Percentiles rank a stretch among this genome's conserved stretches.
Conservation (phyloP, 2,888 invertebrate genomes). For the Apamea epomidion region DNA sequence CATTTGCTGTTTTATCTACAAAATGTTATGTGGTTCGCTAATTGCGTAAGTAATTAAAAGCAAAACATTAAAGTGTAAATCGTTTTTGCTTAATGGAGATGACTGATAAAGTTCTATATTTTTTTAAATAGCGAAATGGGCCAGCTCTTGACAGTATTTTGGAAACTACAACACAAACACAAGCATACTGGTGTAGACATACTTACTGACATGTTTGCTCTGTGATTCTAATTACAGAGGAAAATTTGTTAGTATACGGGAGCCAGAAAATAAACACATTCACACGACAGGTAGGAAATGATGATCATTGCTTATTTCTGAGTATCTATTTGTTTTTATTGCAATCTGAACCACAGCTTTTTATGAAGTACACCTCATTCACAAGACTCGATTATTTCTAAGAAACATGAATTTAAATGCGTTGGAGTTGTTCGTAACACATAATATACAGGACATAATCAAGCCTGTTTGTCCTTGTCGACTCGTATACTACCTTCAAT, state of each 20-base stretch:
- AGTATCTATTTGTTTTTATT: not conserved
- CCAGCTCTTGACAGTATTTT: not conserved
- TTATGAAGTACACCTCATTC: not conserved
- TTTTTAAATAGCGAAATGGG: not conserved
- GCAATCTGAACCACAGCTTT: not conserved
- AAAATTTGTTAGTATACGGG: not conserved
- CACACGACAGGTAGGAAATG: not conserved
- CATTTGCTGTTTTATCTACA: not conserved
- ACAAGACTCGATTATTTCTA: slow-evolving; percentile 16
- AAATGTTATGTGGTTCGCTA: no score
- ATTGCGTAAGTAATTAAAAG: slow-evolving; percentile 1
- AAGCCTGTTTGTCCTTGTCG: slow-evolving; percentile 57
- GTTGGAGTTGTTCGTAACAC: slow-evolving; percentile 16
- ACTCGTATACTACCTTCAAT: slow-evolving; percentile 64
- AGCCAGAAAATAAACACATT: not conserved
- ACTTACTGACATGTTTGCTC: not conserved
- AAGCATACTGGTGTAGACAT: not conserved
- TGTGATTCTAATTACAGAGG: not conserved
- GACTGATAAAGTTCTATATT: not conserved
- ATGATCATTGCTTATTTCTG: not conserved
- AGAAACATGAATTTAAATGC: slow-evolving; percentile 46
- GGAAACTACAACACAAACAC: not conserved
- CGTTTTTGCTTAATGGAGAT: slow-evolving; percentile 5
- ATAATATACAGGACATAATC: slow-evolving; percentile 47
- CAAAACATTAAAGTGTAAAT: not conserved